Evolutionary conservation across 2,113 vertebrate species (phyloP).

Genomic region (Meleagris gallopavo): DNA sequence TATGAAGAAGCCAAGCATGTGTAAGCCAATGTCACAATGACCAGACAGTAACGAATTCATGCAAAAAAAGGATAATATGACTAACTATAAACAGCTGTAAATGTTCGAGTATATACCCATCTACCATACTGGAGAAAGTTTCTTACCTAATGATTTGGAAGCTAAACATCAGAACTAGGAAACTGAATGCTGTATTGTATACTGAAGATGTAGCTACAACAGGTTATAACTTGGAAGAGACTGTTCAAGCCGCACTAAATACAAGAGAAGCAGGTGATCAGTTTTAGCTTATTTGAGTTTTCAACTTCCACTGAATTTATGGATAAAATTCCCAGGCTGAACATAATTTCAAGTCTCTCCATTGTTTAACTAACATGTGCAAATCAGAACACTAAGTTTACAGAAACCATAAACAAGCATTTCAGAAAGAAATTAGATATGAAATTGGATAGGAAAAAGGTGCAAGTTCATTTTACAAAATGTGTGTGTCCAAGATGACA

Average conservation of each 20-base stretch:
- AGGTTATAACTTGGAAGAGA: neutral
- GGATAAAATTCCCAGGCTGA: neutral
- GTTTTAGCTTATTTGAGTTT: neutral
- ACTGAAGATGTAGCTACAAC: neutral
- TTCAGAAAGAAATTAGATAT: neutral
- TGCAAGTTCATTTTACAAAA: neutral
- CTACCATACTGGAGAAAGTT: slow-evolving; percentile 32
- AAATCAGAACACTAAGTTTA: neutral
- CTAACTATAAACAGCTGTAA: slow-evolving; percentile 89
- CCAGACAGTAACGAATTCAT: slow-evolving; percentile 87
- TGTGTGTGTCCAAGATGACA: neutral
- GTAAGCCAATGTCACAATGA: slow-evolving; percentile 90
- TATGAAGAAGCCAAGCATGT: slow-evolving; percentile 94
- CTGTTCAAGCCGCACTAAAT: neutral
- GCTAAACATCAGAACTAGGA: neutral
- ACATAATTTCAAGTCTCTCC: neutral
- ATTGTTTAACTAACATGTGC: neutral
- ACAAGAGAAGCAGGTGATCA: neutral
- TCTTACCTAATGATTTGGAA: slow-evolving; percentile 21
- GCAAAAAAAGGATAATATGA: slow-evolving; percentile 83
- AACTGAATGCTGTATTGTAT: neutral
- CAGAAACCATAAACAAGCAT: neutral
- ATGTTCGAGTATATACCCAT: slow-evolving; percentile 99
- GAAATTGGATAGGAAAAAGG: neutral
- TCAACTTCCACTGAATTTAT: neutral